Evolutionary conservation across 2,113 vertebrate genomes (phyloP).

Genomic region (Neoarius graeffei): DNA sequence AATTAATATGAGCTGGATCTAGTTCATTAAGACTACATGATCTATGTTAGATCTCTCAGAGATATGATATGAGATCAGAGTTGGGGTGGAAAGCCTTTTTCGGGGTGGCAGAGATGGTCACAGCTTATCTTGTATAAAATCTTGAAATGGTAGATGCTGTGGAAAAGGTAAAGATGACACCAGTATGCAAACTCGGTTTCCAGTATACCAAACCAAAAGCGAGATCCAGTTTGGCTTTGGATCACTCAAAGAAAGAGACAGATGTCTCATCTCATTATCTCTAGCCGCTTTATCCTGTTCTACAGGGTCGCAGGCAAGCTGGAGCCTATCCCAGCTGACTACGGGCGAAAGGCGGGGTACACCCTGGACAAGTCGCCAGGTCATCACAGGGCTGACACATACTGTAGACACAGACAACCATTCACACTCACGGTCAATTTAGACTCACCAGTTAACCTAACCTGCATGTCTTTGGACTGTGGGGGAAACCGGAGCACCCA

Average conservation of each 20-base stretch:
- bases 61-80: background rate
- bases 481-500: too few species aligned
- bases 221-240: background rate
- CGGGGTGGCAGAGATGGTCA: background rate
- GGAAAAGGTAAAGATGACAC: background rate
- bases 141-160: background rate
- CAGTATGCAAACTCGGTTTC: background rate
- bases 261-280: too few species aligned
- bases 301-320: too few species aligned
- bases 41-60: background rate
- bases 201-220: background rate
- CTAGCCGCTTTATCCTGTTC: too few species aligned
- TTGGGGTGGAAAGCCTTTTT: background rate
- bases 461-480: too few species aligned
- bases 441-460: too few species aligned
- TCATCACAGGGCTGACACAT: too few species aligned
- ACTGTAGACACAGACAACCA: too few species aligned
- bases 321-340: too few species aligned
- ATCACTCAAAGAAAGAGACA: background rate
- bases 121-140: background rate
- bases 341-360: too few species aligned
- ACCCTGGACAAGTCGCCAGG: too few species aligned
- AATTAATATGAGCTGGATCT: background rate
- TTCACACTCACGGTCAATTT: too few species aligned
- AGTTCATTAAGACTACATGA: background rate